These are phyloP conservation scores for Ypsolopha sequella DNA, from an alignment of 2,888 invertebrate species.

Conservation along the genomic window DNA sequence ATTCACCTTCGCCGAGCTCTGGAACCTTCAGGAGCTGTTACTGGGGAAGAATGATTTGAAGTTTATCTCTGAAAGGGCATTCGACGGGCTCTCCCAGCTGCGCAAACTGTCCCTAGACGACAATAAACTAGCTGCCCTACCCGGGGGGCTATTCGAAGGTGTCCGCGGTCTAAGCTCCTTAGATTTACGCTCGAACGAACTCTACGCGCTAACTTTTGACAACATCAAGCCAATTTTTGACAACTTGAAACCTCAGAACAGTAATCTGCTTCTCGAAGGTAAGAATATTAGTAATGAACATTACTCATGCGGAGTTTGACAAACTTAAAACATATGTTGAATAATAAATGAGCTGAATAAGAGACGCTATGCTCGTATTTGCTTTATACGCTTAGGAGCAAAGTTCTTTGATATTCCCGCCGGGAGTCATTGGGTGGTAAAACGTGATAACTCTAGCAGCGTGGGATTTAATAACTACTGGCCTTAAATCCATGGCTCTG, in stretches of 20 bases:
- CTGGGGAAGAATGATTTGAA: constrained; percentile 78
- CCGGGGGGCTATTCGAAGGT: constrained; percentile 79
- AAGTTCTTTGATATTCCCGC: constrained; percentile 52
- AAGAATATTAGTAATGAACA: constrained; percentile 50
- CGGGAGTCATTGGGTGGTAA: constrained; percentile 36
- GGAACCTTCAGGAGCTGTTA: constrained; percentile 77
- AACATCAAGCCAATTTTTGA: constrained; percentile 83
- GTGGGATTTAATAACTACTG: too few relatives aligned
- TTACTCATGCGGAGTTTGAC: constrained; percentile 32
- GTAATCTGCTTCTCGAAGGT: constrained; percentile 84
- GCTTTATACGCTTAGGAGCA: constrained; percentile 41
- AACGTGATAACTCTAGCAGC: constrained; percentile 12
- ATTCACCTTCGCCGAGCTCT: constrained; percentile 83
- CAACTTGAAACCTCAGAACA: constrained; percentile 80
- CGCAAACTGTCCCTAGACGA: constrained; percentile 80
- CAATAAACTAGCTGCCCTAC: constrained; percentile 80
- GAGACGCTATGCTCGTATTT: constrained; percentile 32
- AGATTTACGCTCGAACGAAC: constrained; percentile 82
- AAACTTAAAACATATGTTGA: constrained; percentile 53
- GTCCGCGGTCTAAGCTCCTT: constrained; percentile 79
- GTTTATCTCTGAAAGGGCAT: constrained; percentile 81
- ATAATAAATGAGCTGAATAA: constrained; percentile 49
- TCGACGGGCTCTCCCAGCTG: constrained; percentile 81
- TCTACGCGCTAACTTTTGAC: constrained; percentile 82
- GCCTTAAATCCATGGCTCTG: too few relatives aligned